phyloP scores from a whole-genome alignment of 2,113 vertebrate species.

The Phoenicopterus ruber region DNA sequence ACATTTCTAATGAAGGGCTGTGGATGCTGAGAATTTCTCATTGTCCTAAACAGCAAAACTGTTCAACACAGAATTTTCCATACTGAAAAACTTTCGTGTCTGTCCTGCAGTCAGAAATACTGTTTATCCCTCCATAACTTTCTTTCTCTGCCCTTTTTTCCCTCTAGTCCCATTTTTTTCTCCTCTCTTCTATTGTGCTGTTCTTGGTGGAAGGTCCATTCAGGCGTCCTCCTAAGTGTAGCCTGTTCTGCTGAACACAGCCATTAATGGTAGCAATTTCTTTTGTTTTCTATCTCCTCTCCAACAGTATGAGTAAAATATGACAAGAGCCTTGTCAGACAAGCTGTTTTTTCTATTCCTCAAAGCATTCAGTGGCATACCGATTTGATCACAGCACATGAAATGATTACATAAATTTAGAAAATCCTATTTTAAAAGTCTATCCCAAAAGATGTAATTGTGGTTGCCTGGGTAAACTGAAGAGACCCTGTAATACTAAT shows the following conservation, averaged over 20 bases:
- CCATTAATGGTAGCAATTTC: not conserved
- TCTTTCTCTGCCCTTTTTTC: not conserved
- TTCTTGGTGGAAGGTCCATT: not conserved
- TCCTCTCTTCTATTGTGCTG: fast-evolving
- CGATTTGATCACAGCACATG: not conserved
- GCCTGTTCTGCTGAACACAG: not conserved
- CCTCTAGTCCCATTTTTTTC: not conserved
- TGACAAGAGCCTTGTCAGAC: not conserved
- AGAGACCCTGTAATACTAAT: not conserved
- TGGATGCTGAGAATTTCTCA: not conserved
- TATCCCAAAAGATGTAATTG: not conserved
- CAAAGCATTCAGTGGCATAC: not conserved
- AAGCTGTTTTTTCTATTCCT: not conserved
- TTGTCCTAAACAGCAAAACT: not conserved
- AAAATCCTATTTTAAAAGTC: not conserved
- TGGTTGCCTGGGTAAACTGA: not conserved
- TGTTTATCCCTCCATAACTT: not conserved
- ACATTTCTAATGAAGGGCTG: not conserved
- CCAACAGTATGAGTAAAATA: not conserved
- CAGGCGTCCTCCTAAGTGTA: not conserved
- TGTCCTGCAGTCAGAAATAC: not conserved
- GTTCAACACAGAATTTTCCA: not conserved
- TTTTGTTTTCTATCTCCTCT: not conserved
- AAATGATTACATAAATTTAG: not conserved
- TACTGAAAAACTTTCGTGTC: not conserved